phyloP scores from a whole-genome alignment of 2,797 vertebrate genomes.

The Nyctibius grandis region DNA sequence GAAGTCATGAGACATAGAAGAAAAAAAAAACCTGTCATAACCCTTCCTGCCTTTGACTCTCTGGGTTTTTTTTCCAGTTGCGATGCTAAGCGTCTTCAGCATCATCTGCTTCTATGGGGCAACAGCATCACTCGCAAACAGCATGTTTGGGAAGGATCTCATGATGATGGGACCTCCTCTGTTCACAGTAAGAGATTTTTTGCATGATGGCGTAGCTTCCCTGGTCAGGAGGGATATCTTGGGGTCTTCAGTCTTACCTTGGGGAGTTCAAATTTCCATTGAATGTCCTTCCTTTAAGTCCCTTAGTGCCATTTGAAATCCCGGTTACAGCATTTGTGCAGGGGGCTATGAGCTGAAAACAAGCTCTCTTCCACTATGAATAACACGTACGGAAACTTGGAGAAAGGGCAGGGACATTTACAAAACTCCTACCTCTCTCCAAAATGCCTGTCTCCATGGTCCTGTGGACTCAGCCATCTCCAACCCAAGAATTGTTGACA shows the following conservation, averaged over 20 bases:
- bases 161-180: slow-evolving; percentile 79
- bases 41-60: background rate
- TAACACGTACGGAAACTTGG: background rate
- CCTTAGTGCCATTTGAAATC: accelerated
- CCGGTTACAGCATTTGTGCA: background rate
- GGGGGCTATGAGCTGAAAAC: background rate
- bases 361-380: background rate
- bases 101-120: slow-evolving; percentile 81
- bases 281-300: background rate
- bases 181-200: slow-evolving; percentile 71
- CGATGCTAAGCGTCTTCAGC: slow-evolving; percentile 76
- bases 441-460: background rate
- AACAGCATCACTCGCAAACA: slow-evolving; percentile 80
- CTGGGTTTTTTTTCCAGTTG: slow-evolving; percentile 64
- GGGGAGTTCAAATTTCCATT: background rate
- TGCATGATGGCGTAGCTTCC: background rate
- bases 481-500: background rate
- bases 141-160: slow-evolving; percentile 76
- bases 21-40: background rate
- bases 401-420: background rate
- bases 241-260: background rate
- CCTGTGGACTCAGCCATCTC: background rate
- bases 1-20: background rate
- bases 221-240: background rate
- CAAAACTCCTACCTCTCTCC: background rate